Evolutionary conservation across 2,113 vertebrate genomes (phyloP).

Genomic region (Hippoglossus stenolepis): DNA sequence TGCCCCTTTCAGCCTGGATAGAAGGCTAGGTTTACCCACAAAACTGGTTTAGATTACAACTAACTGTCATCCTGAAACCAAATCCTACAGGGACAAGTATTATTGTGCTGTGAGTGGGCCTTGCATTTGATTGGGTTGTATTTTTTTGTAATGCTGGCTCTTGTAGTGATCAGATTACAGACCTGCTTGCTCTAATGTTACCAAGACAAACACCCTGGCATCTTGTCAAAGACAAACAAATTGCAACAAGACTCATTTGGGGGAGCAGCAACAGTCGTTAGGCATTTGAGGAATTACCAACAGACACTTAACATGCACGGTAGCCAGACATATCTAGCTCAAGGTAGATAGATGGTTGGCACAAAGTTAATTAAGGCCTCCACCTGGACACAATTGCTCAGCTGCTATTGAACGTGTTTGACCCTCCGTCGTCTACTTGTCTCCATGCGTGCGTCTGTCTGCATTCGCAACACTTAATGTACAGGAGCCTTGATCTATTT

Average conservation of each 20-base stretch:
- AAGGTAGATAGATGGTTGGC: constrained; percentile 37
- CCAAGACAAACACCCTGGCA: constrained; percentile 45
- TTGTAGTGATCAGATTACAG: constrained; percentile 56
- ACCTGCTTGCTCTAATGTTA: constrained; percentile 36
- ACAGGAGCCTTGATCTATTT: constrained; percentile 22
- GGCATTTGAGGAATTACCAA: constrained; percentile 20
- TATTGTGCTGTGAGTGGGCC: constrained; percentile 23
- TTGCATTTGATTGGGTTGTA: constrained; percentile 34
- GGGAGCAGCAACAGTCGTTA: constrained; percentile 18
- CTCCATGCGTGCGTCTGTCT: constrained; percentile 15
- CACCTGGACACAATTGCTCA: constrained; percentile 50
- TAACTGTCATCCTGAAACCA: constrained; percentile 50
- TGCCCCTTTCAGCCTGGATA: constrained; percentile 29
- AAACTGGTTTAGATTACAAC: constrained; percentile 46
- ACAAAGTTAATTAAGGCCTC: constrained; percentile 55
- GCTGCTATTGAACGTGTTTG: constrained; percentile 19
- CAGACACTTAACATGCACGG: constrained; percentile 3
- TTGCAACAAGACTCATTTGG: constrained; percentile 22
- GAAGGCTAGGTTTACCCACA: constrained; percentile 44
- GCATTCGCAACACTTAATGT: constrained; percentile 37
- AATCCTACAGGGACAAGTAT: constrained; percentile 34
- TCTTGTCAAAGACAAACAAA: constrained; percentile 30
- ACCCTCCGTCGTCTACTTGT: constrained; percentile 35
- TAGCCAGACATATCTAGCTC: constrained; percentile 28
- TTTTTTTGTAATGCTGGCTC: constrained; percentile 48